phyloP scores from a whole-genome alignment of 30 jellyfish, hydroid and myxozoan genomes.

The Aurelia sp. region DNA sequence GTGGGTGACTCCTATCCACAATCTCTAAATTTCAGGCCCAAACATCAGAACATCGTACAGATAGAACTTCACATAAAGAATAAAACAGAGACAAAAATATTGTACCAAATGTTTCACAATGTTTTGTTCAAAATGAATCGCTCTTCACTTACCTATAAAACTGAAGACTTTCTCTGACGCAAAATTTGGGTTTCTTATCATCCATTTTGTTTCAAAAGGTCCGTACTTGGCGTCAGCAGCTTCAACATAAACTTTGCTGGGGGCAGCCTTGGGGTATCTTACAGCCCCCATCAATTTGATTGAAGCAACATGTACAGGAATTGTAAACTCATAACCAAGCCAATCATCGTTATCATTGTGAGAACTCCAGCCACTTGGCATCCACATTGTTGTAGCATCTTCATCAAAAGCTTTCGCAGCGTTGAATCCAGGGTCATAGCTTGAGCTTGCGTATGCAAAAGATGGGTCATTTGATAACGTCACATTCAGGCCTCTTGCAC shows the following conservation, averaged over 20 bases:
- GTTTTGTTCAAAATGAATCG: no score
- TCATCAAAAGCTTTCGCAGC: conserved; percentile 91
- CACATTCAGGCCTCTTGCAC: conserved; percentile 75
- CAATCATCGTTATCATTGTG: conserved; percentile 91
- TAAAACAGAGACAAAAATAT: no score
- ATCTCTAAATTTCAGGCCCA: no score
- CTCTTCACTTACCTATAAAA: conserved; percentile 57
- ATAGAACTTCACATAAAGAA: no score
- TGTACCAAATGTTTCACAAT: no score
- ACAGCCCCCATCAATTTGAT: conserved; percentile 65
- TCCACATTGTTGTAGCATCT: conserved; percentile 82
- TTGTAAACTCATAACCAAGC: conserved; percentile 90
- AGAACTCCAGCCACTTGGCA: conserved; percentile 95
- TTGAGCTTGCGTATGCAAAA: conserved; percentile 87
- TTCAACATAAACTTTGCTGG: conserved; percentile 83
- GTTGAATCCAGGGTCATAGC: conserved; percentile 81
- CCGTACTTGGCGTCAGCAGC: conserved; percentile 88
- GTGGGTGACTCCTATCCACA: no score
- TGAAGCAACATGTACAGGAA: conserved; percentile 89
- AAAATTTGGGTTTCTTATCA: conserved; percentile 82
- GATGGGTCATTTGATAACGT: conserved; percentile 59
- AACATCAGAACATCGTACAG: no score
- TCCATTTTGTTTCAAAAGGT: conserved; percentile 90
- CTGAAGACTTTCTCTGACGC: conserved; percentile 74
- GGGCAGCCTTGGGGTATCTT: conserved; percentile 89